These are phyloP conservation scores for Ochropleura leucogaster DNA, from an alignment of 2,888 invertebrate species.

Conservation along the genomic window DNA sequence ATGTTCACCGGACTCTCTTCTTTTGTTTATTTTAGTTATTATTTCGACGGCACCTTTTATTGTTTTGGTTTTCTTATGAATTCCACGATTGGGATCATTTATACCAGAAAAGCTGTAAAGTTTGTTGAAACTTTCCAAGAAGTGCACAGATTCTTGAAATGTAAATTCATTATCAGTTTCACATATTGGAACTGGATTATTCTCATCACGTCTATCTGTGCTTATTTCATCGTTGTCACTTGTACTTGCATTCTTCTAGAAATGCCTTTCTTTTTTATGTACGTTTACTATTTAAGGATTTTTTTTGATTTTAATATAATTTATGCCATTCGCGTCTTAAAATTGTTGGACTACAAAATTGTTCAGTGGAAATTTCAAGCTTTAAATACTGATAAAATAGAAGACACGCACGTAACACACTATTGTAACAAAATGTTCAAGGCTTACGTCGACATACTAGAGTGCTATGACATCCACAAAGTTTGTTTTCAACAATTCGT, in stretches of 20 bases:
- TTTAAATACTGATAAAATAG: background rate
- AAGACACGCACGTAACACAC: background rate
- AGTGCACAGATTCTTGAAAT: slow-evolving; percentile 27
- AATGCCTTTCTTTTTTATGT: background rate
- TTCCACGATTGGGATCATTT: slow-evolving; percentile 1
- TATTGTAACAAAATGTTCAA: slow-evolving; percentile 24
- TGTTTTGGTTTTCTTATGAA: slow-evolving; percentile 23
- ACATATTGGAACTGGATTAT: slow-evolving; percentile 17
- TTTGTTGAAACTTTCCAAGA: slow-evolving; percentile 41
- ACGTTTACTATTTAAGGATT: background rate
- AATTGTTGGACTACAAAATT: slow-evolving; percentile 26
- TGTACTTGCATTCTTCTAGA: rapidly evolving
- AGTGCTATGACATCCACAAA: slow-evolving; percentile 26
- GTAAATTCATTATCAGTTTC: background rate
- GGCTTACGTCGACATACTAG: slow-evolving; percentile 9
- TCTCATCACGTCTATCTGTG: background rate
- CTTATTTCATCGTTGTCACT: background rate
- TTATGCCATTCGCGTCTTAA: slow-evolving; percentile 18
- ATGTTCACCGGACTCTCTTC: background rate
- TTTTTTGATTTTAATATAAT: slow-evolving; percentile 34
- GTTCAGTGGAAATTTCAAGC: slow-evolving; percentile 31
- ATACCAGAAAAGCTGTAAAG: slow-evolving; percentile 15
- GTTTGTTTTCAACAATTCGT: background rate
- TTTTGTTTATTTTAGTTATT: background rate
- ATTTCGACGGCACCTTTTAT: slow-evolving; percentile 12